A percentile compares a stretch with the other conserved stretches of the same genome.
These are phyloP conservation scores for Turdus rufiventris DNA, from an alignment of 2,113 vertebrate genomes.

Conservation along the genomic window DNA sequence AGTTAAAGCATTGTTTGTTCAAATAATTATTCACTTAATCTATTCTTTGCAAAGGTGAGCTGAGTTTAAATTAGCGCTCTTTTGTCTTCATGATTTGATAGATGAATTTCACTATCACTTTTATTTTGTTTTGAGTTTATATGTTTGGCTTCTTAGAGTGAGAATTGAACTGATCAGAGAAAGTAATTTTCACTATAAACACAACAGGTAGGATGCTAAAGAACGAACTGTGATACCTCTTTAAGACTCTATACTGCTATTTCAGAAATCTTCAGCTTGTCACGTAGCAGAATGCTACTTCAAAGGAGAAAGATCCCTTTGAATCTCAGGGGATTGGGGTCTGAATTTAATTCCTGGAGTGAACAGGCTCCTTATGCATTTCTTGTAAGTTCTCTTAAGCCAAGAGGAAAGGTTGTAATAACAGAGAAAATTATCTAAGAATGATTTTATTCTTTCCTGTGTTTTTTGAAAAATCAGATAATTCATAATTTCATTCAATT, in stretches of 20 bases:
- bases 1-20: background rate
- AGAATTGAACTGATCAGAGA: background rate
- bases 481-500: background rate
- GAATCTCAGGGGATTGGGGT: background rate
- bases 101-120: background rate
- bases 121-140: background rate
- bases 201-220: background rate
- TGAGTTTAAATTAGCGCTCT: background rate
- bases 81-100: background rate
- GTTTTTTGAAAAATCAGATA: background rate
- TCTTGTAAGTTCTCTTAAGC: background rate
- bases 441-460: background rate
- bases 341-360: background rate
- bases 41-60: background rate
- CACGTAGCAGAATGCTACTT: background rate
- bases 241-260: background rate
- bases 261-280: background rate
- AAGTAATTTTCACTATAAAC: background rate
- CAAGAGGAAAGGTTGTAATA: background rate
- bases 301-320: slow-evolving; percentile 1
- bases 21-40: background rate
- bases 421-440: background rate
- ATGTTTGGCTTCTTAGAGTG: background rate
- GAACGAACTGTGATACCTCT: background rate
- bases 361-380: background rate